Evolutionary conservation across 2,113 vertebrate genomes (phyloP), one percentile per base, ranked within the genome.

Genomic region (Leucoraja erinaceus): DNA sequence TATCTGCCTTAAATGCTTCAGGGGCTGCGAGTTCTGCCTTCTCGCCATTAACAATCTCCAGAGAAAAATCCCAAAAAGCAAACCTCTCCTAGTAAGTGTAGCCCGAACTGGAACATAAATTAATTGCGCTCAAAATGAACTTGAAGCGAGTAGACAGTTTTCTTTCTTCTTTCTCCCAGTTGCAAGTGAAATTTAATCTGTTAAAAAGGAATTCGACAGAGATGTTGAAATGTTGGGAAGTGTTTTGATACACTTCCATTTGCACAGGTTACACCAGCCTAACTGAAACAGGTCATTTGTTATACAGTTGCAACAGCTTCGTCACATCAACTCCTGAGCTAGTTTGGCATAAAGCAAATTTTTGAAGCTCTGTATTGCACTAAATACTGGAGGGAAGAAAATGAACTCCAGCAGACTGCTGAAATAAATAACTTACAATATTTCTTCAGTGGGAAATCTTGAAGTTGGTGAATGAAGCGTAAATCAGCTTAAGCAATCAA

Each of bases 281-380:
- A 74, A 74, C 68, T 91, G 14, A 91, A 91, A 91, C 68, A 72
- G 90, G 38, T 47, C 66, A 38, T 91, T 91, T 28, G 33, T 91
- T 31, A 72, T 22, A 47, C 33, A 3, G 22, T 22, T 72, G 33
- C 38, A 54, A 54, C 66, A 91, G 68, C 31, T 91, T 72, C 54
- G 66, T 91, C 90, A 91, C 20, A 16, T 91, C 88, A 91, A 47
- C 33, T 47, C 63, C 66, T 74, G 22, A 31, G 38, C 20, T 72
- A 33, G 28, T 31, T 72, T 91, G 66, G 38, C 66, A 4, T 63
- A 54, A 70, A 91, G 63, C 68, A 74, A 72, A 47, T 91, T 91
- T 72, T 38, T 74, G 61, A 14, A 90, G 63, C 33, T 68, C 61
- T 31, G 63, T 7, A 12, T 28, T 14, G 20, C 22, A 54, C 66